Base-by-base conservation (phyloP, 64 coral and sea anemone species). In the Acropora tenuis region DNA sequence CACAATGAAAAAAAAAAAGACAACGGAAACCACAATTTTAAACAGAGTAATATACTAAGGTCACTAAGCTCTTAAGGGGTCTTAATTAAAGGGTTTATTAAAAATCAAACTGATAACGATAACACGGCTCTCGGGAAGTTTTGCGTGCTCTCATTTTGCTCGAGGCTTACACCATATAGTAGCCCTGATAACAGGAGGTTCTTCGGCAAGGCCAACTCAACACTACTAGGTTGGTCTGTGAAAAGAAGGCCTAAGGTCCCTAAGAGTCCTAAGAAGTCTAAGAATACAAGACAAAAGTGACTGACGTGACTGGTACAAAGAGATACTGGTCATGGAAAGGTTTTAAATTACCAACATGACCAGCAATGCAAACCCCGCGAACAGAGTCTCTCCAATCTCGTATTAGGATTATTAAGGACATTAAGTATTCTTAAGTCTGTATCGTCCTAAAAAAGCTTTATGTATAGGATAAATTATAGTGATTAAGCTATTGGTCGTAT, bases 1-100 rank as follows among this genome's bases (percentile, higher is more conserved):
- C 61, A 88, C 86, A 77, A 57, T 77, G 57, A 86, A 86, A 86
- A 86, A 73, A 48, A 49, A 30, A 30, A 30, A 30, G 17, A 44
- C 20, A 87, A 87, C 18, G 47, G 57, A 67, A 69, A 48, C 84
- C 59, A 86, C 15, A 86, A 43, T 68, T 45, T 86, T 68, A 86
- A 86, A 69, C 30, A 63, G 59, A 86, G 67, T 77, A 43, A 9
- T 9, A 9, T 5, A 55, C 52, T 55, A 55, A 55, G 52, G 52
- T 55, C 52, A 55, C 52, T 55, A 9, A 55, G 52, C 52, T 55
- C 52, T 55, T 55, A 55, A 55, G 52, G 52, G 52, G 52, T 55
- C 4, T 55, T 55, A 5, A 55, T 55, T 55, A 55, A 55, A n/a
- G 11, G 71, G 18, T 73, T 73, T 73, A 73, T 73, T 73, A 73